These are phyloP conservation scores for Pectinophora gossypiella DNA, from an alignment of 1,140 invertebrate genomes.

Conservation along the genomic window DNA sequence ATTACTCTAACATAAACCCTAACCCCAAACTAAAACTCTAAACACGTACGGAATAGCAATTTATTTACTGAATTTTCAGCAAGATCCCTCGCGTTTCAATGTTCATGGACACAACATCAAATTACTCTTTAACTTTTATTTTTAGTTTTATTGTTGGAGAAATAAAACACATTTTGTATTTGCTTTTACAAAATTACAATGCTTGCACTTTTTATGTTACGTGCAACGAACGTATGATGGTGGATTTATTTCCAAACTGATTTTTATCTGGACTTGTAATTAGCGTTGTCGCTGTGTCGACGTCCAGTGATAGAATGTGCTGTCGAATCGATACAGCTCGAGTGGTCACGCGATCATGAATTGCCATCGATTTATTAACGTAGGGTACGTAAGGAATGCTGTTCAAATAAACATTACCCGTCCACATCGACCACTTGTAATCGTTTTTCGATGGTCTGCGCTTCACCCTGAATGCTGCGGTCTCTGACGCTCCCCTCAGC, in stretches of 20 bases:
- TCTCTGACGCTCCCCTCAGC: neutral
- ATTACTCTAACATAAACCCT: too few species aligned
- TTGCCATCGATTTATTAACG: constrained; percentile 39
- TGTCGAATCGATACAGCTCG: constrained; percentile 1
- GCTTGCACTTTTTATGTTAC: neutral
- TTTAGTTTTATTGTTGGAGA: too few species aligned
- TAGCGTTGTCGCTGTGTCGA: too few species aligned
- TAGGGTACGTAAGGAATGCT: constrained; percentile 24
- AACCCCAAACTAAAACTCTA: neutral
- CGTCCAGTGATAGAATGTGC: too few species aligned
- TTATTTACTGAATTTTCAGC: neutral
- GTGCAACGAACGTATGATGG: too few species aligned
- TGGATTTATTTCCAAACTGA: too few species aligned
- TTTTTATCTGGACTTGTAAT: too few species aligned
- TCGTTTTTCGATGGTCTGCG: constrained; percentile 35
- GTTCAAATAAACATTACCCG: constrained; percentile 51
- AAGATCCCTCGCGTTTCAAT: too few species aligned
- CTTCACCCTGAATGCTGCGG: neutral
- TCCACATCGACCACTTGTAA: constrained; percentile 25
- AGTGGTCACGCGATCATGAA: constrained; percentile 38
- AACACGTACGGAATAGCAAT: neutral
- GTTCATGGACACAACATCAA: constrained; percentile 6
- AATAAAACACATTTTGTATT: too few species aligned
- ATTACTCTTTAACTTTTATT: neutral
- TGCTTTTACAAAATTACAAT: neutral